Conservation (phyloP, 2,888 invertebrate genomes). For the Agrochola lychnidis region DNA sequence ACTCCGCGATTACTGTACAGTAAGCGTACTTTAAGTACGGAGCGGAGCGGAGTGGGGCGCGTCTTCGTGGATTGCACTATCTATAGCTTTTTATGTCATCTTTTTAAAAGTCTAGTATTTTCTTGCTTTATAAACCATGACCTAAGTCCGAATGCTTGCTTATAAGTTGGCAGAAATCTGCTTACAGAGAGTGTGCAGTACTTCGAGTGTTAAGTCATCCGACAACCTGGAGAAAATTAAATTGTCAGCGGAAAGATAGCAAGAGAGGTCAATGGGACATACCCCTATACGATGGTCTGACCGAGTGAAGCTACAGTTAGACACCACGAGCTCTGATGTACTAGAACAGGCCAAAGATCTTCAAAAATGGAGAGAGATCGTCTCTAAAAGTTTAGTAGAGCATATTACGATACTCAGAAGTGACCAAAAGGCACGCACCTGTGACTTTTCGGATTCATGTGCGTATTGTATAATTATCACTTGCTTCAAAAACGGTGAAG, state of each 20-base stretch:
- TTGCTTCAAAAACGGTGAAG: too few species aligned
- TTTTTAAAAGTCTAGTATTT: too few species aligned
- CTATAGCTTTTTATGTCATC: too few species aligned
- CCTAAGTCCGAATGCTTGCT: not conserved
- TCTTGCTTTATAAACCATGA: not conserved
- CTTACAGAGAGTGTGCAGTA: not conserved
- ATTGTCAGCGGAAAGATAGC: not conserved
- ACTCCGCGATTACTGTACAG: too few species aligned
- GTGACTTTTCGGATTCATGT: too few species aligned
- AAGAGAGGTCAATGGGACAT: not conserved
- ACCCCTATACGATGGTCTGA: too few species aligned
- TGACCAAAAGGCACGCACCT: not conserved
- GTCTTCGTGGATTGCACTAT: too few species aligned
- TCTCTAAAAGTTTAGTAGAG: not conserved
- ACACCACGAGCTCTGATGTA: not conserved
- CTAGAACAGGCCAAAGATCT: too few species aligned
- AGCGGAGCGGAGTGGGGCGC: too few species aligned
- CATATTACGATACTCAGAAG: not conserved
- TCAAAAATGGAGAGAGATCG: not conserved
- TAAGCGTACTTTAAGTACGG: too few species aligned
- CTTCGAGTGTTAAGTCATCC: not conserved
- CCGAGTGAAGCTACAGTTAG: not conserved
- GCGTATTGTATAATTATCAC: too few species aligned
- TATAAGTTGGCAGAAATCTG: not conserved
- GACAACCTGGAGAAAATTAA: not conserved